phyloP scores from a whole-genome alignment of 2,113 vertebrate genomes.

The Camelus dromedarius region DNA sequence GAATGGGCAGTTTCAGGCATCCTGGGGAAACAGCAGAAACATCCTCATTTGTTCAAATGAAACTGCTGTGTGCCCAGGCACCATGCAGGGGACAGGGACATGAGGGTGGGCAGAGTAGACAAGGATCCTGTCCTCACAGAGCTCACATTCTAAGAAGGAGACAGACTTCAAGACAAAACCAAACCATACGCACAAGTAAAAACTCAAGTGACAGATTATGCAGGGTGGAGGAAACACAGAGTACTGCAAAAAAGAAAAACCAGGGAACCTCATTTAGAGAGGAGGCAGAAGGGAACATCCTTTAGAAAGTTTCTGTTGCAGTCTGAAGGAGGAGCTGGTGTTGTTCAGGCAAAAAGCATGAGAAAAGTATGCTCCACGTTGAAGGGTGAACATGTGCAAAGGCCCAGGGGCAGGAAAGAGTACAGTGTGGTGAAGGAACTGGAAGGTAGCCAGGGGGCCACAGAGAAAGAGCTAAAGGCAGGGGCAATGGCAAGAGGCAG shows the following conservation, averaged over 20 bases:
- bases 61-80: neutral
- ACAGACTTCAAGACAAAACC: neutral
- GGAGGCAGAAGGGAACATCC: neutral
- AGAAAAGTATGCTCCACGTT: neutral
- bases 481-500: neutral
- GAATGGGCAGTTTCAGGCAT: accelerated
- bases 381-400: neutral
- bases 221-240: neutral
- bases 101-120: neutral
- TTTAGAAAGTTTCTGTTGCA: neutral
- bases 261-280: neutral
- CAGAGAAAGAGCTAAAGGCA: neutral
- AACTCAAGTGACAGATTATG: neutral
- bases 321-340: neutral
- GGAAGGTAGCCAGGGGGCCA: neutral
- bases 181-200: neutral
- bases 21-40: neutral
- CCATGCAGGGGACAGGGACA: neutral
- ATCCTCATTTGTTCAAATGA: neutral
- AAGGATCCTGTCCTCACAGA: neutral
- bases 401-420: neutral
- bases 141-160: neutral
- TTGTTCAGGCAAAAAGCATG: neutral
- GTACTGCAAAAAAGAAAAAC: neutral
- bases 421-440: neutral